Evolutionary conservation across 2,888 invertebrate genomes (phyloP).

Genomic region (Chrysodeixis includens): DNA sequence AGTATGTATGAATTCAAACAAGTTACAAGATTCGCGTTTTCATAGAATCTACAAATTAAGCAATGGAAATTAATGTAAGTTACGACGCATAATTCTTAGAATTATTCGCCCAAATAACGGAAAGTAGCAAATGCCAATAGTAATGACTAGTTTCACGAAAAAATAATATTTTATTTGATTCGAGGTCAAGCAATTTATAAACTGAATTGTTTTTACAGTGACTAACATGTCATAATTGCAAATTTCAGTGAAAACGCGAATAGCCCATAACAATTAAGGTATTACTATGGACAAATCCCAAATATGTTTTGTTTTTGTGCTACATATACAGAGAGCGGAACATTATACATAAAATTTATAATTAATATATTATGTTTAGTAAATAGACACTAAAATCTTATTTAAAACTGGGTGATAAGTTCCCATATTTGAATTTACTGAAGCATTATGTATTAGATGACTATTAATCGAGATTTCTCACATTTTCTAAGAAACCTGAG

Average conservation of each 20-base stretch:
- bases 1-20: conserved; percentile 8
- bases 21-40: conserved; percentile 23
- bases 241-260: conserved; percentile 28
- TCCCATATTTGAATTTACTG: conserved; percentile 48
- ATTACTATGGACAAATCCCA: conserved; percentile 6
- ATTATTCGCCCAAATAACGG: background rate
- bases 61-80: conserved; percentile 14
- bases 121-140: background rate
- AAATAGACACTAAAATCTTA: conserved; percentile 50
- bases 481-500: conserved; percentile 17
- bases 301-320: conserved; percentile 38
- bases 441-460: conserved; percentile 26
- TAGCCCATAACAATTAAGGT: background rate
- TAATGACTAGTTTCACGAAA: background rate
- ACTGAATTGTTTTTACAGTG: background rate
- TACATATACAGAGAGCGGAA: conserved; percentile 53
- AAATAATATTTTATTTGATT: background rate
- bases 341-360: conserved; percentile 46
- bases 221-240: background rate
- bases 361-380: conserved; percentile 44
- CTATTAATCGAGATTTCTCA: conserved; percentile 27
- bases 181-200: background rate
- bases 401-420: conserved; percentile 57
- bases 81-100: background rate
- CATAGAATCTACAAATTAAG: conserved; percentile 12